Conservation (phyloP, 2,797 vertebrate species). For the Channallabes apus region DNA sequence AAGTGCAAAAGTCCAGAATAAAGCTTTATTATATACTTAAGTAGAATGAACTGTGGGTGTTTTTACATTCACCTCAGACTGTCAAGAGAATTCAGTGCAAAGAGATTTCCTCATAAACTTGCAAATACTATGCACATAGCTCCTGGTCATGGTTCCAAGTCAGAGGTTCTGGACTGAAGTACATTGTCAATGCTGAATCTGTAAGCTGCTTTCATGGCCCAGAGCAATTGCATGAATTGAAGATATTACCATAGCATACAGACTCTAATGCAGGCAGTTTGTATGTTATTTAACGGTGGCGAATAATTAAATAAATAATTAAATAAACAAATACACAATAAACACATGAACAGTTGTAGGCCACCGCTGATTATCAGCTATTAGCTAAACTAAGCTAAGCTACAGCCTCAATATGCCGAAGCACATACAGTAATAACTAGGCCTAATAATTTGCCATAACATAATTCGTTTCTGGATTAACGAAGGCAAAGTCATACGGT, state of each 20-base stretch:
- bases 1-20: background rate
- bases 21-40: background rate
- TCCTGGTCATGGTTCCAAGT: constrained; percentile 4
- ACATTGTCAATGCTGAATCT: constrained; percentile 9
- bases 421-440: background rate
- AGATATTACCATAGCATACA: background rate
- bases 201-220: background rate
- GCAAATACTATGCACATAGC: constrained; percentile 16
- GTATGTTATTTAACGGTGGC: constrained; percentile 16
- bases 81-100: background rate
- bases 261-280: background rate
- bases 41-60: background rate
- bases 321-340: background rate
- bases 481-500: background rate
- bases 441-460: background rate
- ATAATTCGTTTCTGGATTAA: background rate
- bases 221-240: background rate
- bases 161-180: background rate
- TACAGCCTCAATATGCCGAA: background rate
- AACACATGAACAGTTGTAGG: background rate
- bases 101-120: constrained; percentile 13
- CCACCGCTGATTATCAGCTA: background rate
- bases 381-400: constrained; percentile 20
- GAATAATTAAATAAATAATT: background rate
- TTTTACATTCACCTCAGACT: background rate